These are phyloP conservation scores for Phyllopteryx taeniolatus DNA, from an alignment of 2,113 vertebrate species.

Conservation along the genomic window DNA sequence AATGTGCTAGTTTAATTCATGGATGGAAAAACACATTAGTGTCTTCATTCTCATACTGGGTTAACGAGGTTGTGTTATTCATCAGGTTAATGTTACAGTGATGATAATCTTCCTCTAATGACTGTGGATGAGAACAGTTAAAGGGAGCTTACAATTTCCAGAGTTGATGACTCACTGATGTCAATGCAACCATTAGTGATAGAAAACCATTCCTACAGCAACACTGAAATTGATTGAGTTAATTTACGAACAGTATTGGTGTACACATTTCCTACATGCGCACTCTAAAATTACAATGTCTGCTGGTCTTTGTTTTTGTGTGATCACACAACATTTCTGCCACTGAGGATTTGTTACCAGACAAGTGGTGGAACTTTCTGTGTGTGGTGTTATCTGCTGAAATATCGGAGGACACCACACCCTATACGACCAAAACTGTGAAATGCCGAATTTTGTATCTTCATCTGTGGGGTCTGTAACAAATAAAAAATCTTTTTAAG, in stretches of 20 bases:
- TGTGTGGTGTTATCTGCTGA: no score
- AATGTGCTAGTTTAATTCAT: background rate
- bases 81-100: background rate
- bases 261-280: background rate
- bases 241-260: background rate
- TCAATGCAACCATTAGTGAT: background rate
- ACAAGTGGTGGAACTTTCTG: no score
- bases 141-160: background rate
- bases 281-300: background rate
- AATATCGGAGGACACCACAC: no score
- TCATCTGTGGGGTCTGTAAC: no score
- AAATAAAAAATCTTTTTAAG: no score
- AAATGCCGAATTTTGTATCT: no score
- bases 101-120: conserved; percentile 1
- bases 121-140: background rate
- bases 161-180: background rate
- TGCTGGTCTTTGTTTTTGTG: no score
- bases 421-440: no score
- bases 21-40: background rate
- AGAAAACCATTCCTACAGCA: background rate
- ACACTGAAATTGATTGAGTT: background rate
- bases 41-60: background rate
- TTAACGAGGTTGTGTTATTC: conserved; percentile 3
- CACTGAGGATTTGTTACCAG: no score
- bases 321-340: no score